A percentile compares a stretch with the other conserved stretches of the same genome.
These are phyloP conservation scores for Drosophila stalkeri DNA, from an alignment of 2,888 invertebrate species.

Conservation along the genomic window DNA sequence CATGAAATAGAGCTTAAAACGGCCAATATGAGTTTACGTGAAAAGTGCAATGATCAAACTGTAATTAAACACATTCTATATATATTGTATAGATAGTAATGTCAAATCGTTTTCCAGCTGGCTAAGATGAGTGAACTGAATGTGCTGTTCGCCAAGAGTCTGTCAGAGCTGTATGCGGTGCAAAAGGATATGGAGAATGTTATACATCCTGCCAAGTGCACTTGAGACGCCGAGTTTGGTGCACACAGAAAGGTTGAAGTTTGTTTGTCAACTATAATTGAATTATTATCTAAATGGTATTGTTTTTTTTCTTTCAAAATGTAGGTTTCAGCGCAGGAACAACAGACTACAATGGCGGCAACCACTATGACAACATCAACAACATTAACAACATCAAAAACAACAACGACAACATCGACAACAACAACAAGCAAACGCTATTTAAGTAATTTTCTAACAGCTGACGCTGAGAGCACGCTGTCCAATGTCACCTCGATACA, in stretches of 20 bases:
- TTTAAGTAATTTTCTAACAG: conserved; percentile 72
- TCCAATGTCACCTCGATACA: conserved; percentile 85
- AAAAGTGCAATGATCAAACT: conserved; percentile 90
- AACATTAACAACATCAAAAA: conserved; percentile 68
- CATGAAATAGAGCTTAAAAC: conserved; percentile 93
- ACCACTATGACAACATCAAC: conserved; percentile 44
- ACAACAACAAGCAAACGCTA: conserved; percentile 75
- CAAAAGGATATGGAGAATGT: conserved; percentile 85
- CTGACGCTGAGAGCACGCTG: conserved; percentile 84
- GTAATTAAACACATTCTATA: conserved; percentile 84
- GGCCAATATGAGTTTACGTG: conserved; percentile 84
- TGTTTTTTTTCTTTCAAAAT: background rate
- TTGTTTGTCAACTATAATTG: background rate
- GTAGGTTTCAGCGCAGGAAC: conserved; percentile 82
- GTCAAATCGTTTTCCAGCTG: conserved; percentile 67
- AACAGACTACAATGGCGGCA: conserved; percentile 77
- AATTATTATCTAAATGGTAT: background rate
- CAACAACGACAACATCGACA: conserved; percentile 61
- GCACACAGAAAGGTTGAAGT: conserved; percentile 79
- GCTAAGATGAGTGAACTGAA: conserved; percentile 84
- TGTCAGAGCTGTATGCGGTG: conserved; percentile 83
- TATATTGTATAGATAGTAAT: background rate
- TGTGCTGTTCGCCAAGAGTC: conserved; percentile 83
- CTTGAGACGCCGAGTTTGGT: conserved; percentile 85
- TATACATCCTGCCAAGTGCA: conserved; percentile 84